Base-by-base conservation (phyloP, 92 coral and sea anemone genomes). In the Parazoanthus swiftii region DNA sequence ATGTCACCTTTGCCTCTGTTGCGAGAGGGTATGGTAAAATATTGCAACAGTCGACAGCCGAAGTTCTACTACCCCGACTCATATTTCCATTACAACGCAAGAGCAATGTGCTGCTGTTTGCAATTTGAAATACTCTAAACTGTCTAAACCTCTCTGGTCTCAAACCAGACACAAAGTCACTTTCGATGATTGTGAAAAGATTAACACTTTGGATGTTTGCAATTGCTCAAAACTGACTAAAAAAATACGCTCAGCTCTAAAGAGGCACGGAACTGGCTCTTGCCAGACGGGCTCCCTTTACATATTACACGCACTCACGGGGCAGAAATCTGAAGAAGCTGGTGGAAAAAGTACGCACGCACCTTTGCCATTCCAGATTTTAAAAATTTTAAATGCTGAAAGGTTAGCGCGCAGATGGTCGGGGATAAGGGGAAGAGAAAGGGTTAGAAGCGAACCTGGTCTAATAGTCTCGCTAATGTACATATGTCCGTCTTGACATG, bases 1-100 rank as follows among this genome's bases (percentile, higher is more conserved):
- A 39, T 72, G 76, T 72, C 76, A 2, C 1, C 36, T 3, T 72
- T 39, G 36, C 38, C 76, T 6, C 39, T 72, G 9, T 0, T 72
- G 76, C 76, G 39, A 11, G 76, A 8, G 36, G 76, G 29, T 72
- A 26, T 0, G 76, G 38, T 72, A 8, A 72, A 29, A 29, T 7
- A 3, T 26, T 26, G 76, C 37, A 72, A 14, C 4, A 26, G 9
- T 39, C 36, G 37, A 72, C 15, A 72, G 76, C 76, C 76, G 29
- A 72, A 72, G 38, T 72, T 72, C 76, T 72, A 72, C 76, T 72
- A 72, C 8, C 76, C 76, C 38, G 76, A 72, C 76, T 72, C 76
- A 29, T 72, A 72, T 13, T 25, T 72, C 29, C 15, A 72, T 26
- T 4, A 72, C 76, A 72, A 13, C 36, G 29, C 15, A 72, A 25